A percentile compares a stretch with the other conserved stretches of the same genome.
These are phyloP conservation scores for Mesitornis unicolor DNA, from an alignment of 2,113 vertebrate genomes.

Conservation along the genomic window DNA sequence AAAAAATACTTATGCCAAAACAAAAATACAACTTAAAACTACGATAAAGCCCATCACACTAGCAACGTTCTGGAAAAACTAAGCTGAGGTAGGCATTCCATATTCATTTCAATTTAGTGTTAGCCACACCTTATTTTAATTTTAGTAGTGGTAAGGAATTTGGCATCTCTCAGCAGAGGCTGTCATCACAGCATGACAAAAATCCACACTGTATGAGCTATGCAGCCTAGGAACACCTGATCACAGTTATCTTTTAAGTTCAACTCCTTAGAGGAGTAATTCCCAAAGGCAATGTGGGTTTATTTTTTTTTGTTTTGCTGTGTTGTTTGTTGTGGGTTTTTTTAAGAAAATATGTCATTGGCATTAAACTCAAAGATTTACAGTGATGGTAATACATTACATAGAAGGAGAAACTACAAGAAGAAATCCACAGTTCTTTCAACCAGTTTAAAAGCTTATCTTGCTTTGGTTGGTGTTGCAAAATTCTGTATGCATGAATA, in stretches of 20 bases:
- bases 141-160: background rate
- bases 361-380: slow-evolving; percentile 4
- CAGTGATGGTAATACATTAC: background rate
- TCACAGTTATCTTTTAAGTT: background rate
- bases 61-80: background rate
- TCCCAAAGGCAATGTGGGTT: background rate
- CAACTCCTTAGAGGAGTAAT: slow-evolving; percentile 1
- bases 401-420: background rate
- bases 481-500: background rate
- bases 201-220: background rate
- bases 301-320: no score
- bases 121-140: background rate
- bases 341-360: background rate
- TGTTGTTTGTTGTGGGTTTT: background rate
- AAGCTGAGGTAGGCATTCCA: background rate
- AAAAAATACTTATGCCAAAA: background rate
- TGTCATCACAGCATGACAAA: background rate
- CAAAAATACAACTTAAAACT: background rate
- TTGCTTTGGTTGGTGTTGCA: background rate
- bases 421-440: background rate
- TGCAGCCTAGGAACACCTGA: slow-evolving; percentile 1
- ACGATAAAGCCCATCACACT: background rate
- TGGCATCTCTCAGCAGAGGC: background rate
- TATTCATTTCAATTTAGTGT: background rate
- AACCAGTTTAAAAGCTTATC: slow-evolving; percentile 5